phyloP scores from a whole-genome alignment of 2,888 invertebrate species.

The Cryptus viduatorius region DNA sequence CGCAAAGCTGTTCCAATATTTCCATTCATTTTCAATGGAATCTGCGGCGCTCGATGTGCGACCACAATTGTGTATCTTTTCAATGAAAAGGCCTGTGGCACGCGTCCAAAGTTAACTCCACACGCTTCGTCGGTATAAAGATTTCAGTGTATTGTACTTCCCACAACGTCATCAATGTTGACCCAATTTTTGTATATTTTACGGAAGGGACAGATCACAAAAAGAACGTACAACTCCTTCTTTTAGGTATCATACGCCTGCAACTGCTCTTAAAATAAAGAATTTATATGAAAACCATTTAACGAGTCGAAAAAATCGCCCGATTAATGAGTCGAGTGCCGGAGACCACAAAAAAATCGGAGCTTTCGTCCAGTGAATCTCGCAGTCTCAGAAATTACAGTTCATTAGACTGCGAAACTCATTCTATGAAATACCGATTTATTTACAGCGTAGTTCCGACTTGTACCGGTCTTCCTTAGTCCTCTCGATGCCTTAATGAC shows the following conservation, averaged over 20 bases:
- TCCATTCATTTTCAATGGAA: slow-evolving; percentile 73
- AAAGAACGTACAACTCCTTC: too few species aligned
- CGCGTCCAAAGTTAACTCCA: slow-evolving; percentile 52
- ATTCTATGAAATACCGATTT: neutral
- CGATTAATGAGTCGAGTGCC: too few species aligned
- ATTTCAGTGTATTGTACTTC: slow-evolving; percentile 29
- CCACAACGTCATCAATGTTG: slow-evolving; percentile 52
- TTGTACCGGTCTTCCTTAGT: neutral
- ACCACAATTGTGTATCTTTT: slow-evolving; percentile 59
- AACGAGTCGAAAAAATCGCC: too few species aligned
- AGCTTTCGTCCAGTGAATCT: too few species aligned
- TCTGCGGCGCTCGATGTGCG: slow-evolving; percentile 34
- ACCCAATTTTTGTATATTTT: slow-evolving; percentile 25
- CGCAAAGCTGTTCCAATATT: slow-evolving; percentile 77
- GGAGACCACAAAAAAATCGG: too few species aligned
- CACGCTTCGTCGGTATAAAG: slow-evolving; percentile 28
- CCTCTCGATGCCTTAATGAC: neutral
- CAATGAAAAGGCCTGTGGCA: slow-evolving; percentile 57
- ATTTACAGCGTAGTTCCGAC: neutral
- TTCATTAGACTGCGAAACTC: too few species aligned
- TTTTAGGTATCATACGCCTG: too few species aligned
- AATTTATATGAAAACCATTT: neutral
- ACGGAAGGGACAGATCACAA: neutral
- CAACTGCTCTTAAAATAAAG: neutral
- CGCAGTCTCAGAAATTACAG: too few species aligned